Evolutionary conservation across 2,888 invertebrate genomes (phyloP).

Genomic region (Agriopis leucophaearia): DNA sequence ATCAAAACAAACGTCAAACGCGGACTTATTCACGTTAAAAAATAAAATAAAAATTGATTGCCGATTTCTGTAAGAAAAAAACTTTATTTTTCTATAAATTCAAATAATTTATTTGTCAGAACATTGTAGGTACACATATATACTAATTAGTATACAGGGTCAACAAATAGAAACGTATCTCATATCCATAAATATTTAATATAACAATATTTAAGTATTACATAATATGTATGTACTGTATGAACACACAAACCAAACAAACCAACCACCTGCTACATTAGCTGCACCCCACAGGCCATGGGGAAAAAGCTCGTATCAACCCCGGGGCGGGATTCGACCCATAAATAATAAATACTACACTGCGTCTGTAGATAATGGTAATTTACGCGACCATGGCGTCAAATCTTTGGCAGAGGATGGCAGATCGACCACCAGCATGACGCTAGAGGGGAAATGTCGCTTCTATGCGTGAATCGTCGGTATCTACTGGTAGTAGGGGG

Average conservation of each 20-base stretch:
- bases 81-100: too few species aligned
- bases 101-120: too few species aligned
- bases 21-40: too few species aligned
- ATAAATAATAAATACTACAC: constrained; percentile 86
- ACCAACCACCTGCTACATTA: constrained; percentile 51
- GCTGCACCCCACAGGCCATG: constrained; percentile 61
- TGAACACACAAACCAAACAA: constrained; percentile 53
- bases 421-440: constrained; percentile 61
- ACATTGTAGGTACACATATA: too few species aligned
- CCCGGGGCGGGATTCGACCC: constrained; percentile 79
- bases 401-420: constrained; percentile 77
- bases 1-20: too few species aligned
- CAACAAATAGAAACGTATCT: too few species aligned
- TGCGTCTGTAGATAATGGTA: constrained; percentile 86
- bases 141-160: too few species aligned
- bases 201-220: too few species aligned
- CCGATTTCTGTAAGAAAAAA: too few species aligned
- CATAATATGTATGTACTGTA: not conserved
- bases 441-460: constrained; percentile 7
- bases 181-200: too few species aligned
- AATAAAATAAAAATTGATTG: too few species aligned
- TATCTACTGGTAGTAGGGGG: not conserved
- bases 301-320: constrained; percentile 73
- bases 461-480: not conserved
- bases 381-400: constrained; percentile 83